phyloP scores from a whole-genome alignment of 2,113 vertebrate species.

The Sinocyclocheilus anshuiensis region DNA sequence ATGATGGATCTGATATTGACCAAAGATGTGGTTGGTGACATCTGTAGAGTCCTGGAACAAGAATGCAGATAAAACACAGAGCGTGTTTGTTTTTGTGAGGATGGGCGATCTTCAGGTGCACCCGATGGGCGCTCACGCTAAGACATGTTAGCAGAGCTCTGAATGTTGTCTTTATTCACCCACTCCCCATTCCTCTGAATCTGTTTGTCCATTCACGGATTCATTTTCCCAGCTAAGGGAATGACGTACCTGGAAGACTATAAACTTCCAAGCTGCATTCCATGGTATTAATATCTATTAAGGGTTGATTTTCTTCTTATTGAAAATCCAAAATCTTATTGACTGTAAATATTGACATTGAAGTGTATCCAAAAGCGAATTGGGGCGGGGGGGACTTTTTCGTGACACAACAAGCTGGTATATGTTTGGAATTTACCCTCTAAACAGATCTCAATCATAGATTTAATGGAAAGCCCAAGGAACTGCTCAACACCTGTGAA shows the following conservation, averaged over 20 bases:
- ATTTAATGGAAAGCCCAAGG: background rate
- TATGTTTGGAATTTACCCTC: slow-evolving; percentile 36
- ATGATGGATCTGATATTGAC: slow-evolving; percentile 24
- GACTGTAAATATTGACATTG: slow-evolving; percentile 35
- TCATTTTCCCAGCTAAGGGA: slow-evolving; percentile 48
- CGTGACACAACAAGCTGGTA: slow-evolving; percentile 5
- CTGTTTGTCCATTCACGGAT: background rate
- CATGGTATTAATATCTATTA: slow-evolving; percentile 38
- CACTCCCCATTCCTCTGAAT: slow-evolving; percentile 4
- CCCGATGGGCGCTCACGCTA: background rate
- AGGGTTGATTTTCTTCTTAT: background rate
- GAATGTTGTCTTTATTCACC: slow-evolving; percentile 39
- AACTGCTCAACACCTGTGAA: slow-evolving; percentile 6
- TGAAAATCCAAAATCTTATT: background rate
- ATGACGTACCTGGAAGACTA: slow-evolving; percentile 51
- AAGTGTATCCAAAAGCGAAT: background rate
- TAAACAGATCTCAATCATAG: slow-evolving; percentile 1
- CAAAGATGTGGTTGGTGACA: background rate
- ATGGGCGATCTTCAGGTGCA: slow-evolving; percentile 38
- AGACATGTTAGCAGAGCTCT: slow-evolving; percentile 41
- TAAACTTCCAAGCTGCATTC: slow-evolving; percentile 58
- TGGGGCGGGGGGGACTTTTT: background rate
- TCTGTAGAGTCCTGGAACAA: slow-evolving; percentile 42
- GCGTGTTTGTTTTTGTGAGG: slow-evolving; percentile 21
- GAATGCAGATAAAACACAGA: slow-evolving; percentile 44